Evolutionary conservation across 2,113 vertebrate genomes (phyloP).

Genomic region (Diadophis punctatus): DNA sequence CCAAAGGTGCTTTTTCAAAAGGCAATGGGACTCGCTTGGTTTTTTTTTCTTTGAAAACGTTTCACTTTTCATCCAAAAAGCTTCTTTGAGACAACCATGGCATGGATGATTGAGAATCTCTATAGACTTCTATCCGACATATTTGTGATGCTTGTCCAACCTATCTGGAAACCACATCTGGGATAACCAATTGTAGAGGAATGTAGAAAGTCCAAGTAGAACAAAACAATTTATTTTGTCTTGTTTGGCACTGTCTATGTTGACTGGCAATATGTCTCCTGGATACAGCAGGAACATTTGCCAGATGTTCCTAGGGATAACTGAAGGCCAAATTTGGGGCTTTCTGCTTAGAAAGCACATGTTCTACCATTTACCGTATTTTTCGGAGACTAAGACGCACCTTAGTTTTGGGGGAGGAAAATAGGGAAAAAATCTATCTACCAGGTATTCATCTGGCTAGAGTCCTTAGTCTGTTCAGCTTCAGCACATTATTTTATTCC

Average conservation of each 20-base stretch:
- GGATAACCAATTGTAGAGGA: not conserved
- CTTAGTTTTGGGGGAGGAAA: too few species aligned
- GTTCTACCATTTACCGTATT: not conserved
- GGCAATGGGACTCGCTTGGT: too few species aligned
- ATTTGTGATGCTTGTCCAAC: not conserved
- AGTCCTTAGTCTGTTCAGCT: too few species aligned
- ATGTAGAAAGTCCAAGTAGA: not conserved
- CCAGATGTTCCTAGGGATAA: not conserved
- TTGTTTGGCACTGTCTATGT: not conserved
- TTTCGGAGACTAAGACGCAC: too few species aligned
- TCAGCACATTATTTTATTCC: too few species aligned
- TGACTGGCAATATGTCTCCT: not conserved
- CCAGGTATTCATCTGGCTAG: too few species aligned
- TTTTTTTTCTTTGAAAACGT: too few species aligned
- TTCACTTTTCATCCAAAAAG: too few species aligned
- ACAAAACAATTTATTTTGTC: not conserved
- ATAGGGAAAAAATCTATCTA: too few species aligned
- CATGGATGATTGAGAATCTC: too few species aligned
- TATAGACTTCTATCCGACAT: not conserved
- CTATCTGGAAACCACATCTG: not conserved
- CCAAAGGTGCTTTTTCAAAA: not conserved
- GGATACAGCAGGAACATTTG: not conserved
- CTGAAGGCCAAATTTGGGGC: too few species aligned
- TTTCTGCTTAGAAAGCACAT: not conserved
- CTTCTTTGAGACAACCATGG: too few species aligned